Base-by-base conservation (phyloP, 2,113 vertebrate species). In the Gallinago paraguaiae region DNA sequence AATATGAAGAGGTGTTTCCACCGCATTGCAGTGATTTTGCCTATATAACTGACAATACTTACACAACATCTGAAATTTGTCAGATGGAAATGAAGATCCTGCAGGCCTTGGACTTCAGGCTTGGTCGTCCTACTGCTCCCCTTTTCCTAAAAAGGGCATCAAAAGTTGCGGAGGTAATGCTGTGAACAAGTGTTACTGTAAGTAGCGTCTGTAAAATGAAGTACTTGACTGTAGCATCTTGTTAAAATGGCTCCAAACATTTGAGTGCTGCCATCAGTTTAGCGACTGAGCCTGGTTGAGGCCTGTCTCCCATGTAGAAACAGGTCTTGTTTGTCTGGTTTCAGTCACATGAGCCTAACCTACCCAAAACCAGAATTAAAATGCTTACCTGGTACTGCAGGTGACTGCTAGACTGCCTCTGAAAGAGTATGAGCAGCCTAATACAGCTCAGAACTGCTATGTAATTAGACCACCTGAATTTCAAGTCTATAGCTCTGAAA, bases 41-140 rank as follows among this genome's bases (percentile, higher is more conserved):
- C 56, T 98, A 93, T 28, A 92, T 99, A 72, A 99, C 98, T 0
- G 97, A 98, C 89, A 17, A 96, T 4, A 97, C 98, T 18, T 99
- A 98, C 72, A 98, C 97, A 31, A 98, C 97, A 1, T 68, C 93
- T 14, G 97, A 99, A 68, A 98, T 99, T 92, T 35, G 97, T 54
- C 97, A 98, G 24, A 99, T 99, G 98, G 99, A 99, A 93, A 97
- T 93, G 92, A 98, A 93, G 13, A 98, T 99, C 86, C 95, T 99
- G 13, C 95, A 87, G 60, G 97, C 97, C 57, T 97, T 99, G 2
- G 96, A 98, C 79, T 99, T 99, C 45, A 5, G 65, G 30, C 96
- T 99, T 28, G 97, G 98, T 17, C 95, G 95, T 8, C 98, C 98
- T 48, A 96, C 99, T 7, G 98, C 98, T 19, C 95, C 98, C 7